Conservation (phyloP, 2,888 invertebrate genomes). For the Choristoneura rosaceana region DNA sequence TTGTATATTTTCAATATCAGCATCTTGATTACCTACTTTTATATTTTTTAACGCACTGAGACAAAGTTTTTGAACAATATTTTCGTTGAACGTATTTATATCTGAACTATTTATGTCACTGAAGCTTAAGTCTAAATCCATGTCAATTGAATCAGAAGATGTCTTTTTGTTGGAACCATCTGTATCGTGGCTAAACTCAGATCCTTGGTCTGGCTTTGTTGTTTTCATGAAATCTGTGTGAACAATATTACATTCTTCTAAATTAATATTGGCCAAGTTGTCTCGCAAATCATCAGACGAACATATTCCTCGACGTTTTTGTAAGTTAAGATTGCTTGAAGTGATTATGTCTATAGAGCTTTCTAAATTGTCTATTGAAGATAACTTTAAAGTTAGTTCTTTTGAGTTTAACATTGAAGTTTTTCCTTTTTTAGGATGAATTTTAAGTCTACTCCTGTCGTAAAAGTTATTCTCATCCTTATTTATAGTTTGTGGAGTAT, state of each 20-base stretch:
- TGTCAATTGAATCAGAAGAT: constrained; percentile 82
- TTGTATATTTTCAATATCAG: constrained; percentile 83
- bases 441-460: constrained; percentile 54
- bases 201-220: constrained; percentile 72
- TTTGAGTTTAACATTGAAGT: constrained; percentile 78
- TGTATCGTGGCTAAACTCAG: constrained; percentile 78
- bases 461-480: constrained; percentile 58
- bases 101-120: constrained; percentile 84
- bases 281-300: constrained; percentile 82
- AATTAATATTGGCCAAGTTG: constrained; percentile 68
- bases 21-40: constrained; percentile 83
- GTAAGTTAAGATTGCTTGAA: constrained; percentile 72
- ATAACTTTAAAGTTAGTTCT: constrained; percentile 77
- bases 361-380: constrained; percentile 73
- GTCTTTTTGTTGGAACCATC: constrained; percentile 81
- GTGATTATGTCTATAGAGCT: constrained; percentile 80
- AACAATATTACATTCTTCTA: constrained; percentile 67
- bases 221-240: constrained; percentile 71
- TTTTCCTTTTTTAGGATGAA: constrained; percentile 36
- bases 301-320: constrained; percentile 85
- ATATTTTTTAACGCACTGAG: constrained; percentile 83
- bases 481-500: constrained; percentile 69
- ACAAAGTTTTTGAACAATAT: constrained; percentile 83
- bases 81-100: constrained; percentile 83
- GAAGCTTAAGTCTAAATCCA: constrained; percentile 83